Percentiles rank a stretch among this genome's conserved stretches.
phyloP scores from a whole-genome alignment of 2,797 vertebrate genomes.

The Darevskia mixta region DNA sequence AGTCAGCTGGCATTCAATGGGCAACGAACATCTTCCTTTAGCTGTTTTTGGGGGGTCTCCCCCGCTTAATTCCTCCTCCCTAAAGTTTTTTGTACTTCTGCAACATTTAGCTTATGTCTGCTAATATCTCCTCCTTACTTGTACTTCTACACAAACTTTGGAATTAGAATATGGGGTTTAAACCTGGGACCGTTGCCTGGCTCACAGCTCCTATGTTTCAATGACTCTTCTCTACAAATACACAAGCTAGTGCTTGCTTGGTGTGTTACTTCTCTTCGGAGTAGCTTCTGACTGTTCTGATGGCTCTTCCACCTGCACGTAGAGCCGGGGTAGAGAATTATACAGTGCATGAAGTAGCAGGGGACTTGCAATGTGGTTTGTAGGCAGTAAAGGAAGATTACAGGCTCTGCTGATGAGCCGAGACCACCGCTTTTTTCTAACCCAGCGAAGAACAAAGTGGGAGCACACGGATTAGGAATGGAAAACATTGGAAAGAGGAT shows the following conservation, averaged over 20 bases:
- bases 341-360: accelerated
- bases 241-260: no score
- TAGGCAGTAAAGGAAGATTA: not conserved
- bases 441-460: not conserved
- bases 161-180: not conserved
- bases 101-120: no score
- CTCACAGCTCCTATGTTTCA: not conserved
- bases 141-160: no score
- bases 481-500: not conserved
- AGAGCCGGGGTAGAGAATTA: not conserved
- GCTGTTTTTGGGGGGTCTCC: no score
- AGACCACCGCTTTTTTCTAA: not conserved
- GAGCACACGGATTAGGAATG: not conserved
- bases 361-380: accelerated
- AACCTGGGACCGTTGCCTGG: not conserved
- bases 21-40: no score
- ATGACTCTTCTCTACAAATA: not conserved
- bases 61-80: no score
- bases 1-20: no score
- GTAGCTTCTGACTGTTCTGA: not conserved
- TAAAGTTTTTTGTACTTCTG: no score
- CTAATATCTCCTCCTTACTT: no score
- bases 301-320: not conserved
- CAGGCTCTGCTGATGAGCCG: not conserved
- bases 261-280: not conserved